Base-by-base conservation (phyloP, 2,888 invertebrate genomes). In the Cryptocephalus moraei region DNA sequence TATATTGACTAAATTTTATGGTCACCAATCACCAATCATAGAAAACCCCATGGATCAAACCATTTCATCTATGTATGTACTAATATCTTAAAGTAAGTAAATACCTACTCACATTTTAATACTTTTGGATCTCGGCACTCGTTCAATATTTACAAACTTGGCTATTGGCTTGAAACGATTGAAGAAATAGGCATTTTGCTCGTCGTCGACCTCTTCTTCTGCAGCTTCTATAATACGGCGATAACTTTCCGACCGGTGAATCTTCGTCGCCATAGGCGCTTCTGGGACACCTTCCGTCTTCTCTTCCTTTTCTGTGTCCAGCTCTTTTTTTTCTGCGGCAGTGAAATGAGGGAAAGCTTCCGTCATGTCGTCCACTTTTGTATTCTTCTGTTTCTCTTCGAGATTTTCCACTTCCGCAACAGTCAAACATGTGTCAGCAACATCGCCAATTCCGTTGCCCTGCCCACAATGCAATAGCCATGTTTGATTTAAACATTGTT, bases 391-490 rank as follows among this genome's bases (percentile, higher is more conserved):
- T 11, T n/a, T 36, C 49, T 48, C 45, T 48, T 45, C 57, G 53
- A 12, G 36, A 36, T 12, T 59, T 63, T 53, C 65, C 56, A 57
- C 72, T 63, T 54, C 65, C 56, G 57, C 72, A 72, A 67, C 73
- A 71, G 63, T 64, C 63, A 56, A 77, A 70, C 73, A 75, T 75
- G 62, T 73, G 73, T 73, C 73, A 73, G 73, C 73, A 73, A 62
- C 73, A 72, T 56, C 68, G 60, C 72, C 72, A 73, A 60, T 70
- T 69, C 61, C 68, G 68, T 62, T 72, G 70, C 68, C 72, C 73
- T 73, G 69, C 71, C 73, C 69, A 65, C 71, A 70, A 67, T 68
- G 64, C 55, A 64, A 67, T 40, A 14, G 6, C 40, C 22, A 22
- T 6, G 22, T 22, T 22, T 22, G 22, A 22, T 22, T 22, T 22